Base-by-base conservation (phyloP, 2,113 vertebrate species). In the Cebus imitator region DNA sequence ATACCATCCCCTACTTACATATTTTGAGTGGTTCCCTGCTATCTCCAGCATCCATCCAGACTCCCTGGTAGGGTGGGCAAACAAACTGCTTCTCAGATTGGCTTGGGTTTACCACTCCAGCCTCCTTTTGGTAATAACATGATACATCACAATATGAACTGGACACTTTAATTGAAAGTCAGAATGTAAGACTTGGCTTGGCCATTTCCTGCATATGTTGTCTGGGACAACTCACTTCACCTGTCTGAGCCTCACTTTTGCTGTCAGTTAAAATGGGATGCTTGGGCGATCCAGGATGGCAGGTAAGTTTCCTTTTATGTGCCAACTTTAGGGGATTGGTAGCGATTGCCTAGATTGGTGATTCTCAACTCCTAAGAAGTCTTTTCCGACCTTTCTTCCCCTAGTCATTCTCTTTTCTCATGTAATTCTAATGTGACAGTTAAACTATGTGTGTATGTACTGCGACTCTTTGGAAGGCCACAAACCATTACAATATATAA, bases 131-230 rank as follows among this genome's bases (percentile, higher is more conserved):
- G 21, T 88, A 87, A 90, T 45, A 92, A 86, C 16, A 21, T 17
- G 23, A 76, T 73, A 58, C 9, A 27, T 73, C 55, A 25, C 27
- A 23, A 91, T 89, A 25, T 57, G 32, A 83, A 48, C 25, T 81
- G n/a, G 79, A 7, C 52, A 92, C 43, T 96, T 78, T 78, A 85
- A 40, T 17, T 80, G 18, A 82, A 81, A 68, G 43, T 86, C n/a
- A 88, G 58, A 94, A 88, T 93, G 94, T 82, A 96, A 96, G 40
- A 88, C 16, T 82, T 83, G 27, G 27, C n/a, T 68, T 83, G 66
- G 18, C 23, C 23, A 84, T 6, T 83, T 85, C 40, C 58, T 93
- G 6, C n/a, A 2, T n/a, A 21, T 81, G 12, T 37, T n/a, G 43
- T 27, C 37, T 92, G 30, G 50, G 57, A 70, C 50, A 90, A 78